A percentile compares a stretch with the other conserved stretches of the same genome.
Conservation (phyloP, 1,140 invertebrate species). For the Agrypnia vestita region DNA sequence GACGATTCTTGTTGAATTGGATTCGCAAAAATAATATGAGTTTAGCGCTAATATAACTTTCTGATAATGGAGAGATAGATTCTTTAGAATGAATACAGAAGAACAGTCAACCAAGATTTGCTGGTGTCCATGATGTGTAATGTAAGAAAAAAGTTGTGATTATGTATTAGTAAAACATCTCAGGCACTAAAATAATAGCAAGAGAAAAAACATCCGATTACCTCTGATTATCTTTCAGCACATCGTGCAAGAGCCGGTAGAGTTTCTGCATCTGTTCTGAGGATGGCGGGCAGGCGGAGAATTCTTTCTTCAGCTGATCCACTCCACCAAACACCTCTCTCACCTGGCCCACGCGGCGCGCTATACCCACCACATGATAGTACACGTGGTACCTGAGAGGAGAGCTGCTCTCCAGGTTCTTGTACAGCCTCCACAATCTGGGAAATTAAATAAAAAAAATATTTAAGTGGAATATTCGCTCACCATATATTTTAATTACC, state of each 20-base stretch:
- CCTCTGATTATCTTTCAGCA: constrained; percentile 78
- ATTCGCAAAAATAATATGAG: no score
- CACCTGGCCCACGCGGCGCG: constrained; percentile 89
- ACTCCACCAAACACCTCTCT: constrained; percentile 86
- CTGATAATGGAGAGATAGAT: no score
- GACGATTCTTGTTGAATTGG: no score
- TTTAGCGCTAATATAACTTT: no score
- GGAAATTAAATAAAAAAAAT: neutral
- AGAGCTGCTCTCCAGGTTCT: constrained; percentile 89
- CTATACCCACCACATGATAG: constrained; percentile 91
- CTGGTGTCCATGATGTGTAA: no score
- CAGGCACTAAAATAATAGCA: no score
- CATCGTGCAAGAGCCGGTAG: constrained; percentile 91
- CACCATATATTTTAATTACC: no score
- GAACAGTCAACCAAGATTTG: no score
- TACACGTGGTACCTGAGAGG: constrained; percentile 93
- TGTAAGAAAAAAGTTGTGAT: no score
- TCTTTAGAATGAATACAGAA: no score
- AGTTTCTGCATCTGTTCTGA: constrained; percentile 95
- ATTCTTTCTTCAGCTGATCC: constrained; percentile 88
- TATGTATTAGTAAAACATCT: no score
- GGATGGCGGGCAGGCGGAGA: constrained; percentile 86
- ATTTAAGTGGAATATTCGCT: no score
- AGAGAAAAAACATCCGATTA: constrained; percentile 47
- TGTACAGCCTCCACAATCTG: constrained; percentile 89